Conservation (phyloP, 1,140 invertebrate species). For the Penaeus japonicus region DNA sequence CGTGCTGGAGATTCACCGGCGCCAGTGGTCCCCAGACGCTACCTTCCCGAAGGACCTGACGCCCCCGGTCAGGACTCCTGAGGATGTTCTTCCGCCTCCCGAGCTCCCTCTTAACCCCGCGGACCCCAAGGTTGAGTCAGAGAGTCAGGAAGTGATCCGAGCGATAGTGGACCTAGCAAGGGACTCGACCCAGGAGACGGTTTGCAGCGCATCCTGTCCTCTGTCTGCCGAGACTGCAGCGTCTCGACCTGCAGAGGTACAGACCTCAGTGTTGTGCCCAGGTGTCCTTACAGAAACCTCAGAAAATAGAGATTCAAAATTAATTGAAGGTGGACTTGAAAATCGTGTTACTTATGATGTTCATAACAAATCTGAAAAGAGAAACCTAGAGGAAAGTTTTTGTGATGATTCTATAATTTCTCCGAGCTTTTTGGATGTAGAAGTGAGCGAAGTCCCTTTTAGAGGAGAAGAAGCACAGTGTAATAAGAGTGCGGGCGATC, state of each 20-base stretch:
- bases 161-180: slow-evolving; percentile 32
- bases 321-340: no score
- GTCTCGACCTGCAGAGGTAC: no score
- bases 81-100: not conserved
- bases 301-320: no score
- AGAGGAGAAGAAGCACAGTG: not conserved
- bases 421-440: no score
- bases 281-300: no score
- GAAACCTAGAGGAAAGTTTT: no score
- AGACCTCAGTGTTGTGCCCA: no score
- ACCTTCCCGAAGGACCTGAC: slow-evolving; percentile 12
- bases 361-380: no score
- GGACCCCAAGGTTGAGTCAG: slow-evolving; percentile 29
- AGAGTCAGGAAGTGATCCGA: slow-evolving; percentile 36
- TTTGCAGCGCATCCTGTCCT: no score
- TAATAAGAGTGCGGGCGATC: not conserved
- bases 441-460: not conserved
- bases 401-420: no score
- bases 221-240: no score
- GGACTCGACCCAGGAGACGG: not conserved
- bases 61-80: not conserved
- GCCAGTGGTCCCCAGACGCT: slow-evolving; percentile 22
- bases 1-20: slow-evolving; percentile 27
- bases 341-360: no score
- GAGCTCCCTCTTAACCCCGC: not conserved